Percentiles rank a stretch among this genome's conserved stretches.
Evolutionary conservation across 2,797 vertebrate species (phyloP).

Genomic region (Hozukius guyotensis): DNA sequence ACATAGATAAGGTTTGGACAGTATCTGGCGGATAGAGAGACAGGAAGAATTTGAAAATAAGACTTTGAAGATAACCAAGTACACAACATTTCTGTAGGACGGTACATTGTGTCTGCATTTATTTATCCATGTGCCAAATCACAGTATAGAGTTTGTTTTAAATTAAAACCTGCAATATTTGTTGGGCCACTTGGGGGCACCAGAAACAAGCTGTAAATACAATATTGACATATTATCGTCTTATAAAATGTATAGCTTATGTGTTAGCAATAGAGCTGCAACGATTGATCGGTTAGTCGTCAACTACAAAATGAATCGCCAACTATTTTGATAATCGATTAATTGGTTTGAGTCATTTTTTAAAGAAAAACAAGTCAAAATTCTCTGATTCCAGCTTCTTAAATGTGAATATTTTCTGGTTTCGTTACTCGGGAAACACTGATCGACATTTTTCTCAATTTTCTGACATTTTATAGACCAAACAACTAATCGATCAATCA

Average conservation of each 20-base stretch:
- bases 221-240: background rate
- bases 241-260: fast-evolving
- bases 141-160: background rate
- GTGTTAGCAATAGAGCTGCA: background rate
- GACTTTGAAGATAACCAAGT: background rate
- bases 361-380: no score
- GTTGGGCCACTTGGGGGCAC: background rate
- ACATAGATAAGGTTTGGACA: background rate
- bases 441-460: no score
- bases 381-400: no score
- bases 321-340: no score
- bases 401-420: no score
- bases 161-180: background rate
- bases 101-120: background rate
- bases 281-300: no score
- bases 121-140: background rate
- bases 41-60: background rate
- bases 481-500: no score
- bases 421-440: no score
- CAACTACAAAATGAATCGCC: no score
- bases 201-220: background rate
- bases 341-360: no score
- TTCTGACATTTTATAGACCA: no score
- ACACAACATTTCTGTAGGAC: background rate
- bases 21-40: background rate